These are phyloP conservation scores for Marmota flaviventris DNA, from an alignment of 2,113 vertebrate genomes.

Conservation along the genomic window DNA sequence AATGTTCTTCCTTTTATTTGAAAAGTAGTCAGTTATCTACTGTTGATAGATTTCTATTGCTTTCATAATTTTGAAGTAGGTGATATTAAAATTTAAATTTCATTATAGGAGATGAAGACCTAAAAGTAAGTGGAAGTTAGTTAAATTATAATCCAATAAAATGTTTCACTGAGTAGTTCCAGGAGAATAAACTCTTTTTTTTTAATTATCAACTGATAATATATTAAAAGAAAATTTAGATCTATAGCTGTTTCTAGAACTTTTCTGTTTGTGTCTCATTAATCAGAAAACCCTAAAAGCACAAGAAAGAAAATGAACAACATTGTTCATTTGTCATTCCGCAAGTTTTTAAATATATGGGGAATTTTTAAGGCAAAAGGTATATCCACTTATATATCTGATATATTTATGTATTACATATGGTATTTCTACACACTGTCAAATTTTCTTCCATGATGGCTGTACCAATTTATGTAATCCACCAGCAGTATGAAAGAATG, in stretches of 20 bases:
- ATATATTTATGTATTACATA: too few relatives aligned
- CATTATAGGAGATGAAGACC: not conserved
- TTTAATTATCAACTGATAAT: not conserved
- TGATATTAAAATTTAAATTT: conserved; percentile 22
- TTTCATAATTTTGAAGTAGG: not conserved
- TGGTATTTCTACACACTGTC: not conserved
- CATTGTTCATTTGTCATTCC: not conserved
- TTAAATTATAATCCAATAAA: conserved; percentile 8
- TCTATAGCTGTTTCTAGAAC: not conserved
- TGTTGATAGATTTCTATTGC: not conserved
- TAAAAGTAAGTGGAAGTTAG: not conserved
- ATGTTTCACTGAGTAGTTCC: not conserved
- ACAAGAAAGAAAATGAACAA: not conserved
- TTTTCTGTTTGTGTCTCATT: not conserved
- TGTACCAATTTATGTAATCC: not conserved
- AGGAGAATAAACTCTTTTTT: not conserved
- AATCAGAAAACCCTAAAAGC: not conserved
- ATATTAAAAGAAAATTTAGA: not conserved
- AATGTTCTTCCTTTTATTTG: not conserved
- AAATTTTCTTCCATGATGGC: not conserved
- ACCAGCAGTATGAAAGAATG: not conserved
- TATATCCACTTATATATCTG: not conserved
- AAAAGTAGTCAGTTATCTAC: not conserved
- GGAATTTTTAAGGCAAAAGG: not conserved
- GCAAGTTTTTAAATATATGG: not conserved